Evolutionary conservation across 2,113 vertebrate genomes (phyloP).

Genomic region (Amphilophus citrinellus): DNA sequence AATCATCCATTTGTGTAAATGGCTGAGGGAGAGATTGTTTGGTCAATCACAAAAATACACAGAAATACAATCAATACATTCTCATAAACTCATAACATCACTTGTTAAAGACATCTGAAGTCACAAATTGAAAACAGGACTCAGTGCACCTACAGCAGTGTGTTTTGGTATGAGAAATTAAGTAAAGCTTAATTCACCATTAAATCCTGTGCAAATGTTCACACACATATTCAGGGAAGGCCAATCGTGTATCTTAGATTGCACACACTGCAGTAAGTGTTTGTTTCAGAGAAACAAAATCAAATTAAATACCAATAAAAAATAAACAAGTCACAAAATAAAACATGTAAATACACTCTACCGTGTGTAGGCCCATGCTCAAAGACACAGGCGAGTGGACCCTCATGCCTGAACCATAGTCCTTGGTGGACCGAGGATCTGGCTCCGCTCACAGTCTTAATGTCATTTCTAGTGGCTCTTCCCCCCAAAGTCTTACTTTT

Average conservation of each 20-base stretch:
- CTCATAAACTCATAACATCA: conserved; percentile 70
- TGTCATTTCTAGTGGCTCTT: conserved; percentile 72
- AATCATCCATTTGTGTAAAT: conserved; percentile 4
- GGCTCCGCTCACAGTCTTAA: conserved; percentile 87
- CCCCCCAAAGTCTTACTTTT: conserved; percentile 71
- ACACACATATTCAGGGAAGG: conserved; percentile 8
- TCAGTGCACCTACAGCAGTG: conserved; percentile 79
- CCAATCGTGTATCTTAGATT: conserved; percentile 40
- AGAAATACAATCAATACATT: conserved; percentile 76
- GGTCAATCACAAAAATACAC: conserved; percentile 73
- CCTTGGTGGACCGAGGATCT: conserved; percentile 86
- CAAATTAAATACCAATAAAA: conserved; percentile 73
- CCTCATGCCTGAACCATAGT: conserved; percentile 85
- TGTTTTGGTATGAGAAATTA: conserved; percentile 38
- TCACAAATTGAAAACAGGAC: conserved; percentile 76
- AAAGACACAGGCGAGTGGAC: conserved; percentile 62
- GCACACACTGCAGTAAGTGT: conserved; percentile 79
- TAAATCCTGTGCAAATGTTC: conserved; percentile 10
- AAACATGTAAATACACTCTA: conserved; percentile 81
- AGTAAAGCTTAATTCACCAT: conserved; percentile 14
- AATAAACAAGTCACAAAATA: conserved; percentile 80
- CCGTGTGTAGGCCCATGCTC: conserved; percentile 85
- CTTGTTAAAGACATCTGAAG: conserved; percentile 76
- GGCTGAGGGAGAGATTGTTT: conserved; percentile 60
- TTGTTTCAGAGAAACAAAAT: conserved; percentile 75